phyloP scores from a whole-genome alignment of 1,140 invertebrate genomes.

The Drosophila burlai region DNA sequence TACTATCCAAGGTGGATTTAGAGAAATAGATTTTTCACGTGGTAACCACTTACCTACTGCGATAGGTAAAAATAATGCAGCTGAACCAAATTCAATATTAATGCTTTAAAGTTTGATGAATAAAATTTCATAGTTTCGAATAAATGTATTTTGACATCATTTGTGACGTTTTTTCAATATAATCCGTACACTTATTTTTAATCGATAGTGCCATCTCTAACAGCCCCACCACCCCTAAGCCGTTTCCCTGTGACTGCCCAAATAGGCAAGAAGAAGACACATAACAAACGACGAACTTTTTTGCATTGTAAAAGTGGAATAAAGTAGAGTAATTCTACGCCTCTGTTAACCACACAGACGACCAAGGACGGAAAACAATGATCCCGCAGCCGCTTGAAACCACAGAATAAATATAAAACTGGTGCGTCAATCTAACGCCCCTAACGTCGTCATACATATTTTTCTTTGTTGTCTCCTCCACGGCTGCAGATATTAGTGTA shows the following conservation, averaged over 20 bases:
- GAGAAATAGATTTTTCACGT: no score
- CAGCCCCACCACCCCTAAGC: neutral
- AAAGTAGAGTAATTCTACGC: conserved; percentile 6
- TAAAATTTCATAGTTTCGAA: neutral
- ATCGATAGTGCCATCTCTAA: conserved; percentile 2
- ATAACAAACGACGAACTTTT: conserved; percentile 12
- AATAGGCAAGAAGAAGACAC: conserved; percentile 11
- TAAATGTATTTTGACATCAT: no score
- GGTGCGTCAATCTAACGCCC: conserved; percentile 1
- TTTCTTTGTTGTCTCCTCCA: conserved; percentile 11
- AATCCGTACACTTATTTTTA: neutral
- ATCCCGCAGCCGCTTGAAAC: neutral
- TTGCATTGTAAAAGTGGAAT: conserved; percentile 8
- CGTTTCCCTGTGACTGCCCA: neutral
- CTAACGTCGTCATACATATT: conserved; percentile 10
- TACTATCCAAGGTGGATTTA: no score
- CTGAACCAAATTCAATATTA: no score
- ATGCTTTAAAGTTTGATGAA: no score
- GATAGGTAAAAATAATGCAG: no score
- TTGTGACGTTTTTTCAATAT: neutral
- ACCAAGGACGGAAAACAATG: conserved; percentile 13
- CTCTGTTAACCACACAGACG: neutral
- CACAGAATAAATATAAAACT: conserved; percentile 2
- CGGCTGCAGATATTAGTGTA: conserved; percentile 16
- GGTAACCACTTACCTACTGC: no score